Evolutionary conservation across 2,113 vertebrate species (phyloP), one percentile per base, ranked within the genome.

Genomic region (Sciurus niger): DNA sequence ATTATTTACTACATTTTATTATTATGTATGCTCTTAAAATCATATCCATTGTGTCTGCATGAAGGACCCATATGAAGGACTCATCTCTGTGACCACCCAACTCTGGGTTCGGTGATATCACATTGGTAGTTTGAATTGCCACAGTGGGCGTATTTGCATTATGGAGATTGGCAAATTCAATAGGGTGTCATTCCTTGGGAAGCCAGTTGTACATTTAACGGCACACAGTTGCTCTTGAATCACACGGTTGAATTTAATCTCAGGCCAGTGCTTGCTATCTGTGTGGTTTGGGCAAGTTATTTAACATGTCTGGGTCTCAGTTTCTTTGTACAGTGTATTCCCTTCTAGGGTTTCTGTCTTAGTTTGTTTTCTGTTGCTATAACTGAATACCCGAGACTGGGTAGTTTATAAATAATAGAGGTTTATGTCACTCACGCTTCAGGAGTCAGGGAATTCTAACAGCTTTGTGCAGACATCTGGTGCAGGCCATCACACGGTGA

Each of bases 311-410:
- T 85, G 46, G 32, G 17, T 1, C 63, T 76, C 48, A 12, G 48
- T 83, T 58, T 37, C 55, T 89, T 91, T 74, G 10, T 84, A 46
- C 3, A 60, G 20, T 34, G 37, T 13, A 32, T 20, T 8, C 79
- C 32, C 17, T 76, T 55, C 67, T 60, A 65, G 20, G 22, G 85
- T 53, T 96, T 48, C 14, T 48, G 18, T 51, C 65, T 80, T 80
- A 63, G 30, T 93, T 34, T 34, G n/a, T 94, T 93, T 79, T 94
- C 74, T 86, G 32, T 51, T 73, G 65, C 24, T 82, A 24, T 55
- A 48, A 32, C 24, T 32, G n/a, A 55, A 24, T 40, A 40, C 25
- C 34, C 9, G 32, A 88, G 65, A 93, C 51, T 32, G 2, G 20
- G 11, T 48, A 68, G 51, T 51, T 77, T 63, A 40, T 37, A 63